phyloP scores from a whole-genome alignment of 2,113 vertebrate species.

The Cephalopterus ornatus region DNA sequence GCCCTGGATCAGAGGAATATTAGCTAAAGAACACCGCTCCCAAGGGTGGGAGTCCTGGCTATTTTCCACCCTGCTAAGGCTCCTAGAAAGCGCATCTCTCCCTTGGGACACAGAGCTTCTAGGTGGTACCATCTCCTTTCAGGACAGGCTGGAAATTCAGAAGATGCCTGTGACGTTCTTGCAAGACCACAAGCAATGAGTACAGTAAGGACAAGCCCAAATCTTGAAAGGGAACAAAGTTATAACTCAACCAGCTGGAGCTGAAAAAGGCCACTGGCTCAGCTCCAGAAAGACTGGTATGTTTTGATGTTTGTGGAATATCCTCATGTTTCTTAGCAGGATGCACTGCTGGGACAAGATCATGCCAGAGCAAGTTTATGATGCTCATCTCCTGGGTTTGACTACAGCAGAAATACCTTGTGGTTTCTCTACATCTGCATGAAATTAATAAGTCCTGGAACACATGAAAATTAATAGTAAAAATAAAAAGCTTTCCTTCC shows the following conservation, averaged over 20 bases:
- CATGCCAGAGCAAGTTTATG: conserved; percentile 11
- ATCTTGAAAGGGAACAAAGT: not conserved
- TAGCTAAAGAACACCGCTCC: not conserved
- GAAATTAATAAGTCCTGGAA: conserved; percentile 38
- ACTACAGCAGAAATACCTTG: conserved; percentile 39
- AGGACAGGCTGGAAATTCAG: not conserved
- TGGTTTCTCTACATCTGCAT: conserved; percentile 30
- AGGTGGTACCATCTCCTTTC: not conserved
- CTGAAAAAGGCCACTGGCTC: not conserved
- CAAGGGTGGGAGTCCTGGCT: not conserved
- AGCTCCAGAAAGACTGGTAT: not conserved
- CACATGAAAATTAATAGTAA: conserved; percentile 53
- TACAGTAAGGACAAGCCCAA: not conserved
- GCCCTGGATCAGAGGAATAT: not conserved
- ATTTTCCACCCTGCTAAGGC: not conserved
- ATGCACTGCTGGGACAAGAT: not conserved
- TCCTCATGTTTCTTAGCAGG: not conserved
- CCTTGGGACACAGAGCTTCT: not conserved
- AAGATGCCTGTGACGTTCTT: not conserved
- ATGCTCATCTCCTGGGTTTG: not conserved
- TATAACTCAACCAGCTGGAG: conserved; percentile 6
- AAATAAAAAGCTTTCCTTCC: conserved; percentile 51
- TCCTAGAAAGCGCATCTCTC: not conserved
- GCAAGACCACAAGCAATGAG: not conserved
- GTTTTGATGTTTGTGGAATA: conserved; percentile 30